phyloP scores from a whole-genome alignment of 2,797 vertebrate species.

The Sarcoramphus papa region DNA sequence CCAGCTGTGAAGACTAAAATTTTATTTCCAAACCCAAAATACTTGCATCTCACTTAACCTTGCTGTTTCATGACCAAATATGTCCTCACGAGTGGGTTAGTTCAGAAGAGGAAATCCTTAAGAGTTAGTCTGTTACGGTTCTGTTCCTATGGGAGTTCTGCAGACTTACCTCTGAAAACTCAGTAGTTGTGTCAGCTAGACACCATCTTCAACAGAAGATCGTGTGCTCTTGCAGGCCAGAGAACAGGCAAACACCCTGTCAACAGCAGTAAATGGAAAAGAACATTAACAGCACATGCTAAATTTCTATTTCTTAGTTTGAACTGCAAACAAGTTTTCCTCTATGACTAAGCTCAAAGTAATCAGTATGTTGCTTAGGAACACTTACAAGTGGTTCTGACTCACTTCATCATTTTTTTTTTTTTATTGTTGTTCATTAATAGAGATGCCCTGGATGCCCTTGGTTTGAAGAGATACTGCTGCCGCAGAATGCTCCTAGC shows the following conservation, averaged over 20 bases:
- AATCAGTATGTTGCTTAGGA: conserved; percentile 31
- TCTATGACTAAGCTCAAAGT: conserved; percentile 23
- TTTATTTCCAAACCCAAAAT: neutral
- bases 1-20: neutral
- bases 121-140: neutral
- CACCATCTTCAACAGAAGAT: neutral
- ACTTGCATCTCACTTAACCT: neutral
- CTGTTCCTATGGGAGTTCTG: neutral
- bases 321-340: neutral
- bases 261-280: neutral
- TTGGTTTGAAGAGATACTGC: conserved; percentile 93
- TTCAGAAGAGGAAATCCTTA: neutral
- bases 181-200: neutral
- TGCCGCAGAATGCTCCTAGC: conserved; percentile 95
- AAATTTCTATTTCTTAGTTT: neutral
- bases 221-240: neutral
- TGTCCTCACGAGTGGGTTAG: fast-evolving
- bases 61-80: neutral
- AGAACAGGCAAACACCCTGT: neutral
- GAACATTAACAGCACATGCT: neutral
- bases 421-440: neutral
- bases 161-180: neutral
- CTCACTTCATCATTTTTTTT: neutral
- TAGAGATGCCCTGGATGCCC: conserved; percentile 93
- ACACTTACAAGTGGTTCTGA: neutral